Evolutionary conservation across 2,113 vertebrate species (phyloP).

Genomic region (Cynopterus brachyotis): DNA sequence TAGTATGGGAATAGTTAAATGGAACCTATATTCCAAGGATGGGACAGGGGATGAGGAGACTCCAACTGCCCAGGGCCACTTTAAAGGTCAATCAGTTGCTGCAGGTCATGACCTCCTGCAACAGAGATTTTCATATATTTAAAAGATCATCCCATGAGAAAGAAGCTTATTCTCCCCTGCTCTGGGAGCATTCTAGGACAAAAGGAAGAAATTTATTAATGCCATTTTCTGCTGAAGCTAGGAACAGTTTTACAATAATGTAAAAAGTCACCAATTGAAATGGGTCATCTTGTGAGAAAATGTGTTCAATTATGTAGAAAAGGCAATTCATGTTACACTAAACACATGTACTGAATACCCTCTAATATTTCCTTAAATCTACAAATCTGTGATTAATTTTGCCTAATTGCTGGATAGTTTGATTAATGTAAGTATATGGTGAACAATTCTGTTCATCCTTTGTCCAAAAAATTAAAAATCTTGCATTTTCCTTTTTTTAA

Average conservation of each 20-base stretch:
- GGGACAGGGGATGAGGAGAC: background rate
- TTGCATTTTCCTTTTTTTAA: background rate
- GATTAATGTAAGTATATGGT: background rate
- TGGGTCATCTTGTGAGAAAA: background rate
- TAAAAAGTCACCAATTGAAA: background rate
- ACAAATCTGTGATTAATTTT: background rate
- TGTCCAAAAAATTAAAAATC: background rate
- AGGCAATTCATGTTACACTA: background rate
- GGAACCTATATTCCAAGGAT: background rate
- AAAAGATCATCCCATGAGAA: accelerated
- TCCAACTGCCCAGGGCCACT: background rate
- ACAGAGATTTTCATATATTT: background rate
- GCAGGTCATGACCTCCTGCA: background rate
- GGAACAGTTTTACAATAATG: background rate
- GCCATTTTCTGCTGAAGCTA: background rate
- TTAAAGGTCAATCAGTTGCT: background rate
- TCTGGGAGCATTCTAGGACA: background rate
- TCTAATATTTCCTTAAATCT: background rate
- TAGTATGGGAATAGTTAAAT: background rate
- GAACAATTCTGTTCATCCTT: background rate
- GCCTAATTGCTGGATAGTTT: background rate
- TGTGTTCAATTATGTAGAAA: background rate
- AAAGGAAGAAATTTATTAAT: background rate
- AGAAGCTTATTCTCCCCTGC: background rate
- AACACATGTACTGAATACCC: background rate